Evolutionary conservation across 30 jellyfish, hydroid and myxozoan species (phyloP).

Genomic region (Pseudorhiza aurosa): DNA sequence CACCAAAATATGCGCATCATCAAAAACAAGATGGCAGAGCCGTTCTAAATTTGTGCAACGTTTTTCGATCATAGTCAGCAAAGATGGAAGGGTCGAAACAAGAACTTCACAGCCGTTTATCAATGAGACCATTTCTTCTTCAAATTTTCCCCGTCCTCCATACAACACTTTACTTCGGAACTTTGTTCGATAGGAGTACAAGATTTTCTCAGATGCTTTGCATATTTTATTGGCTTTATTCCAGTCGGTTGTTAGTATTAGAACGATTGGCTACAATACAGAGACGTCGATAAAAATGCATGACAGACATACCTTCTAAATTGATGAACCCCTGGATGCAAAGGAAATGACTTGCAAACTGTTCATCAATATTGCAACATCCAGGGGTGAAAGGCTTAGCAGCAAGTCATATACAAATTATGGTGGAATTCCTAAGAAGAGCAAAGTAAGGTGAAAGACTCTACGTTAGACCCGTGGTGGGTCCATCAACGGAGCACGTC

Average conservation of each 20-base stretch:
- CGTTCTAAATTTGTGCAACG: conserved; percentile 82
- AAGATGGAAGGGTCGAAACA: conserved; percentile 73
- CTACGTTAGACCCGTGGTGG: too few relatives aligned
- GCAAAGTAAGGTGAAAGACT: too few relatives aligned
- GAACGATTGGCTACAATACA: conserved; percentile 64
- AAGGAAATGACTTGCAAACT: too few relatives aligned
- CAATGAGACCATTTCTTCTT: conserved; percentile 66
- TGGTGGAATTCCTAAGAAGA: too few relatives aligned
- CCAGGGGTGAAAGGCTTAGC: too few relatives aligned
- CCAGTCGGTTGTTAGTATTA: conserved; percentile 76
- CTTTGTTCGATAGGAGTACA: conserved; percentile 37
- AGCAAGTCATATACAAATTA: too few relatives aligned
- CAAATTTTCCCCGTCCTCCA: conserved; percentile 77
- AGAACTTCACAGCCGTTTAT: conserved; percentile 92
- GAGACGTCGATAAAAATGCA: too few relatives aligned
- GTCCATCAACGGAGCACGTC: too few relatives aligned
- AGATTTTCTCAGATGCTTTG: conserved; percentile 51
- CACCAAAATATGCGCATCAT: conserved; percentile 68
- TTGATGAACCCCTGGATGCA: too few relatives aligned
- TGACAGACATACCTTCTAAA: too few relatives aligned
- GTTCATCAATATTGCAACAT: too few relatives aligned
- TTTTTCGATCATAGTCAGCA: conserved; percentile 41
- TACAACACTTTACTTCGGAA: conserved; percentile 59
- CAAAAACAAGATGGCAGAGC: conserved; percentile 81
- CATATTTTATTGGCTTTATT: conserved; percentile 56